Conservation (phyloP, 2,113 vertebrate species). For the Centropristis striata region DNA sequence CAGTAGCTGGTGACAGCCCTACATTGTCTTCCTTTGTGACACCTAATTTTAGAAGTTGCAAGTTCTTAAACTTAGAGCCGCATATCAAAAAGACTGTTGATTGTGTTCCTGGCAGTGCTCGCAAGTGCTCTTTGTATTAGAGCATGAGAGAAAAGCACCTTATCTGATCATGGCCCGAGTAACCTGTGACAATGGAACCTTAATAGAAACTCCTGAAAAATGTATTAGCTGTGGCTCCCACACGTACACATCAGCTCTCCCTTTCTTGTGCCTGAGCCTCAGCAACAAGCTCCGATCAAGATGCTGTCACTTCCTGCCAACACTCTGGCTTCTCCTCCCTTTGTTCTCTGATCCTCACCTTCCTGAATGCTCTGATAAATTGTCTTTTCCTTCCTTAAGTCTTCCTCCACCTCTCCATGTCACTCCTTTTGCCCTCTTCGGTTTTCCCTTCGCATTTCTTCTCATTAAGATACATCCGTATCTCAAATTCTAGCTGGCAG, state of each 20-base stretch:
- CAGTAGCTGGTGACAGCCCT: background rate
- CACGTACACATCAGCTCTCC: background rate
- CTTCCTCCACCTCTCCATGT: slow-evolving; percentile 15
- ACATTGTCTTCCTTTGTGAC: background rate
- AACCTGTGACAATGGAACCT: slow-evolving; percentile 14
- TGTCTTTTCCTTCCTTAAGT: slow-evolving; percentile 31
- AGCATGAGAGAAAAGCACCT: background rate
- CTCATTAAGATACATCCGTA: slow-evolving; percentile 49
- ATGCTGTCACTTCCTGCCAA: slow-evolving; percentile 35
- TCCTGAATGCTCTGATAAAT: background rate
- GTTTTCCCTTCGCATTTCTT: slow-evolving; percentile 26
- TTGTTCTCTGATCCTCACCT: slow-evolving; percentile 25
- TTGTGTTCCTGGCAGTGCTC: background rate
- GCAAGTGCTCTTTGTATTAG: background rate
- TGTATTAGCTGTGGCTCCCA: background rate
- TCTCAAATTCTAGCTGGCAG: slow-evolving; percentile 49
- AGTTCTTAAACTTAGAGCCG: background rate
- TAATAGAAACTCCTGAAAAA: slow-evolving; percentile 31
- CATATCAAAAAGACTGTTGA: slow-evolving; percentile 1
- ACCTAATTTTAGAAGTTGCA: background rate
- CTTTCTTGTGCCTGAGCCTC: background rate
- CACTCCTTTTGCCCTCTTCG: slow-evolving; percentile 11
- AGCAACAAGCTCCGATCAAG: slow-evolving; percentile 5
- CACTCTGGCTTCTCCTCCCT: background rate
- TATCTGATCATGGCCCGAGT: background rate